Evolutionary conservation across 2,888 invertebrate genomes (phyloP).

Genomic region (Heliconius aoede): DNA sequence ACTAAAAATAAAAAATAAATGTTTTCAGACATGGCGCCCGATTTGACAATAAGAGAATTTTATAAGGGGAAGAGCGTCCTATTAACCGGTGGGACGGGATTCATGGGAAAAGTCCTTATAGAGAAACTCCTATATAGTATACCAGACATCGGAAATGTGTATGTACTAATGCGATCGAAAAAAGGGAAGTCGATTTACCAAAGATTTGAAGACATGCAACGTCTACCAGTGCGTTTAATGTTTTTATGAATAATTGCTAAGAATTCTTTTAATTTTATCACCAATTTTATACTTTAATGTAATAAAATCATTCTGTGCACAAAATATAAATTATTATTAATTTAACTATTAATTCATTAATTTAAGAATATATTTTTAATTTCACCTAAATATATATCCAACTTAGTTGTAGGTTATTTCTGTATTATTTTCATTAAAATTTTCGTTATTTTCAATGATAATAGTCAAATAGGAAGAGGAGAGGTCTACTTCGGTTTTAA

Average conservation of each 20-base stretch:
- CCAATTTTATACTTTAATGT: no score
- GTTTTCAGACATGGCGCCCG: slow-evolving; percentile 68
- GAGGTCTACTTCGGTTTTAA: no score
- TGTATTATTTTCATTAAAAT: no score
- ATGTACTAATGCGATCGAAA: slow-evolving; percentile 85
- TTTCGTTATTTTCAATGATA: no score
- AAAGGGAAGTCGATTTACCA: slow-evolving; percentile 84
- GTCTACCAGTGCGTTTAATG: slow-evolving; percentile 80
- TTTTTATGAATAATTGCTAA: background rate
- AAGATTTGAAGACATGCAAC: slow-evolving; percentile 85
- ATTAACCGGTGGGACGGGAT: slow-evolving; percentile 86
- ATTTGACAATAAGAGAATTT: slow-evolving; percentile 80
- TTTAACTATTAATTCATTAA: no score
- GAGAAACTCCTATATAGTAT: slow-evolving; percentile 86
- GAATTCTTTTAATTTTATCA: no score
- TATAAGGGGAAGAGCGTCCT: slow-evolving; percentile 84
- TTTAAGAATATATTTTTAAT: no score
- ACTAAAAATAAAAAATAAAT: background rate
- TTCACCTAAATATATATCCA: no score
- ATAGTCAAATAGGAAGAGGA: no score
- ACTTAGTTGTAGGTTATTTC: no score
- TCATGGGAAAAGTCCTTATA: slow-evolving; percentile 86
- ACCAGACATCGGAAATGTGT: slow-evolving; percentile 84
- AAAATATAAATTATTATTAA: no score
- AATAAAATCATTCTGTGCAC: no score